phyloP scores from a whole-genome alignment of 2,113 vertebrate species.

The Brachyhypopomus occidentalis region DNA sequence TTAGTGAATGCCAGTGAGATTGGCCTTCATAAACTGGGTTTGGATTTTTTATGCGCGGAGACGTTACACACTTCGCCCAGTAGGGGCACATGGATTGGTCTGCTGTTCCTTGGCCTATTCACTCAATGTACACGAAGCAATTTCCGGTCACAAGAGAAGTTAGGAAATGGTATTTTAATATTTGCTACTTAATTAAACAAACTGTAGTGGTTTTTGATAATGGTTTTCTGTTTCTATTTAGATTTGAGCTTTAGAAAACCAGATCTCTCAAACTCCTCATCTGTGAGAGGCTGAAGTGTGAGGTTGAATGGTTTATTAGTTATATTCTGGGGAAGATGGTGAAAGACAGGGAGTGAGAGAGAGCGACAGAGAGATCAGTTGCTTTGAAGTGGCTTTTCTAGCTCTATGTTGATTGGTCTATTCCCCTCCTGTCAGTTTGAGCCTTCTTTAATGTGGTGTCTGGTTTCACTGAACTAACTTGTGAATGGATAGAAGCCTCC shows the following conservation, averaged over 20 bases:
- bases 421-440: conserved; percentile 61
- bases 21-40: neutral
- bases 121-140: neutral
- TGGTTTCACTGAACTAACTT: conserved; percentile 58
- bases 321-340: neutral
- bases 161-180: neutral
- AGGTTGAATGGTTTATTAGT: neutral
- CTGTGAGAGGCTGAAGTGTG: neutral
- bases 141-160: neutral
- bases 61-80: conserved; percentile 24
- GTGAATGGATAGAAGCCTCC: conserved; percentile 61
- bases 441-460: conserved; percentile 54
- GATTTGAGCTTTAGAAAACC: neutral
- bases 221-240: conserved; percentile 3
- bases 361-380: neutral
- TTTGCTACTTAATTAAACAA: neutral
- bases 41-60: neutral
- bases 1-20: neutral
- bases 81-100: conserved; percentile 21
- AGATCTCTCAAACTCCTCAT: neutral
- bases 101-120: conserved; percentile 7
- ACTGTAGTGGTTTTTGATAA: neutral
- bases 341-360: neutral
- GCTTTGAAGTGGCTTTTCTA: conserved; percentile 51
- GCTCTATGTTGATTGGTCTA: conserved; percentile 61